Conservation (phyloP, 2,113 vertebrate genomes). For the Gnathonemus longibarbis region DNA sequence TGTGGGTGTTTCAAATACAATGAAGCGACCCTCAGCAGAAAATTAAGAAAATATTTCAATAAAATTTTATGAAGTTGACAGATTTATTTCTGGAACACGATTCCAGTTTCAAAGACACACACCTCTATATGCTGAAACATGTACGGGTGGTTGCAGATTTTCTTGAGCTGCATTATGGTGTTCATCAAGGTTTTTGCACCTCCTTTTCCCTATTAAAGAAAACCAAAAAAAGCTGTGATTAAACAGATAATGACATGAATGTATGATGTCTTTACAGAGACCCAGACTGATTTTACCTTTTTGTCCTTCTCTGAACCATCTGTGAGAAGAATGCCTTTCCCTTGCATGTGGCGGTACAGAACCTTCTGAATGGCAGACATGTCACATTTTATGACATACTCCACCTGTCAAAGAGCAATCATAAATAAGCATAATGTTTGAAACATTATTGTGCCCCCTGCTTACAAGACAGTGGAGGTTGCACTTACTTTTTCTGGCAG, state of each 20-base stretch:
- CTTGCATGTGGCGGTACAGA: conserved; percentile 95
- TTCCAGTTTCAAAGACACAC: not conserved
- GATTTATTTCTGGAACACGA: not conserved
- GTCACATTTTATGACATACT: conserved; percentile 96
- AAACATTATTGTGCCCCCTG: not conserved
- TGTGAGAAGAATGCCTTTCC: conserved; percentile 94
- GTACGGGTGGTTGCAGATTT: conserved; percentile 97
- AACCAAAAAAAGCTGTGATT: conserved; percentile 19
- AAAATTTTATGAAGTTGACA: not conserved
- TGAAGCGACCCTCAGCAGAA: not conserved
- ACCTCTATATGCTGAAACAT: conserved; percentile 96
- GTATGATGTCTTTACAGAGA: not conserved
- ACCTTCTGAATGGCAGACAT: conserved; percentile 98
- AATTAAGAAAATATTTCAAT: not conserved
- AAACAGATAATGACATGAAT: not conserved
- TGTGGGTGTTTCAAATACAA: not conserved
- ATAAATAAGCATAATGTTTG: not conserved
- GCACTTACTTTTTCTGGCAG: conserved; percentile 88
- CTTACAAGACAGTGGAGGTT: not conserved
- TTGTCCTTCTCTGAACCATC: conserved; percentile 98
- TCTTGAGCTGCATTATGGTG: conserved; percentile 97
- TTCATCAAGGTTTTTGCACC: conserved; percentile 98
- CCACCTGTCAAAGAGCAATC: conserved; percentile 67
- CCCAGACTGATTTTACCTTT: conserved; percentile 65
- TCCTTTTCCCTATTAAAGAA: conserved; percentile 79